Evolutionary conservation across 23 tunicate species (phyloP).

Genomic region (Trididemnum nubilum): DNA sequence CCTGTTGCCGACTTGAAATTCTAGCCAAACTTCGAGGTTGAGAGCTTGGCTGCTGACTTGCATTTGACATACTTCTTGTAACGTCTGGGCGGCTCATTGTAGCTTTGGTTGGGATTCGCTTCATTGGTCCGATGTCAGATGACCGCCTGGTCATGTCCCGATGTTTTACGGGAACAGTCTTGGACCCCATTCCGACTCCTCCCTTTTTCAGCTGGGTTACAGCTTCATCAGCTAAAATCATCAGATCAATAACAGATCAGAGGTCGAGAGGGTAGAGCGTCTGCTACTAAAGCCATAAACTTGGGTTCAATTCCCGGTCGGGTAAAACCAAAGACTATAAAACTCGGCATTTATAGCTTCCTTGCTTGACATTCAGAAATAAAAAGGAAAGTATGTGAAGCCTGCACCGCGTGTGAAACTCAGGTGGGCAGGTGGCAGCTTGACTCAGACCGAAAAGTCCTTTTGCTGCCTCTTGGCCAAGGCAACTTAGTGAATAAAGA

Average conservation of each 20-base stretch:
- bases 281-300: too few relatives aligned
- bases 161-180: constrained; percentile 83
- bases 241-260: not conserved
- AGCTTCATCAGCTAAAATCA: constrained; percentile 62
- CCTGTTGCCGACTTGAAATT: constrained; percentile 45
- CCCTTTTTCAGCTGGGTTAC: constrained; percentile 70
- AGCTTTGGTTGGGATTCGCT: constrained; percentile 45
- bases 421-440: too few relatives aligned
- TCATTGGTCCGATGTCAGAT: constrained; percentile 62
- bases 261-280: too few relatives aligned
- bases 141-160: constrained; percentile 81
- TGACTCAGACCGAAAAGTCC: too few relatives aligned
- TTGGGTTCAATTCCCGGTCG: too few relatives aligned
- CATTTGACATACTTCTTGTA: constrained; percentile 40
- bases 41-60: constrained; percentile 10
- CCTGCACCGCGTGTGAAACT: too few relatives aligned
- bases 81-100: constrained; percentile 40
- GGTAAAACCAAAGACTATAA: too few relatives aligned
- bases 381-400: too few relatives aligned
- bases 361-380: too few relatives aligned
- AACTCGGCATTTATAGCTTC: too few relatives aligned
- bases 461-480: too few relatives aligned
- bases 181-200: constrained; percentile 39
- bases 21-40: constrained; percentile 30
- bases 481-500: too few relatives aligned